These are phyloP conservation scores for Schrankia costaestrigalis DNA, from an alignment of 2,888 invertebrate species.

Conservation along the genomic window DNA sequence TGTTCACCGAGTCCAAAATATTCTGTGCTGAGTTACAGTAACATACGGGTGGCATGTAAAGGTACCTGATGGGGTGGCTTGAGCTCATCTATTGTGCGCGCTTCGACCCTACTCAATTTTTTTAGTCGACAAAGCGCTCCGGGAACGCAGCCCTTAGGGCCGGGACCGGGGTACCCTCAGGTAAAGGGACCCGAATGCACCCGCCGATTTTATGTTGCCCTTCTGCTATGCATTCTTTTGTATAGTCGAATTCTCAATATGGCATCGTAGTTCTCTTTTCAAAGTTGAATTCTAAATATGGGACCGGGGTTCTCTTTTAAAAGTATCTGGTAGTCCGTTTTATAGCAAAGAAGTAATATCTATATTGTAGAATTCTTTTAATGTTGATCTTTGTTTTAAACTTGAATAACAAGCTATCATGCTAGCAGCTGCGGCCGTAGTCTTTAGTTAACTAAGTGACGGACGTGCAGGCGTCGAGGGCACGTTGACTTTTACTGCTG, in stretches of 20 bases:
- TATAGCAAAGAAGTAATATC: no score
- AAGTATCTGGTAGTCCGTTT: no score
- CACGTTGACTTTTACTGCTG: constrained; percentile 42
- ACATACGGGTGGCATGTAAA: constrained; percentile 35
- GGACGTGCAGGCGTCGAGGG: constrained; percentile 38
- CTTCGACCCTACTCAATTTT: constrained; percentile 72
- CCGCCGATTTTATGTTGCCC: constrained; percentile 54
- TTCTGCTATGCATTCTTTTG: constrained; percentile 48
- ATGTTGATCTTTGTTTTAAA: constrained; percentile 37
- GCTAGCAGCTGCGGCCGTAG: constrained; percentile 48
- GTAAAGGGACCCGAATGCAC: constrained; percentile 56
- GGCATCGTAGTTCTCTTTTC: no score
- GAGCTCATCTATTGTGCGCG: constrained; percentile 60
- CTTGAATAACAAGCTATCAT: constrained; percentile 49
- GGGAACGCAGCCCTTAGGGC: constrained; percentile 59
- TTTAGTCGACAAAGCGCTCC: constrained; percentile 65
- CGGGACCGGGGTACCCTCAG: constrained; percentile 43
- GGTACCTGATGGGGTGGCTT: constrained; percentile 47
- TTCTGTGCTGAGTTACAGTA: constrained; percentile 14
- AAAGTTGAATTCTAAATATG: no score
- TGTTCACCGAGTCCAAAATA: constrained; percentile 15
- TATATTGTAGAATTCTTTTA: no score
- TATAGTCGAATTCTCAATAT: constrained; percentile 26
- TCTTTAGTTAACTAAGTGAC: constrained; percentile 35
- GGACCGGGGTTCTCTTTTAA: no score